phyloP scores from a whole-genome alignment of 2,888 invertebrate genomes.

The Tiliacea aurago region DNA sequence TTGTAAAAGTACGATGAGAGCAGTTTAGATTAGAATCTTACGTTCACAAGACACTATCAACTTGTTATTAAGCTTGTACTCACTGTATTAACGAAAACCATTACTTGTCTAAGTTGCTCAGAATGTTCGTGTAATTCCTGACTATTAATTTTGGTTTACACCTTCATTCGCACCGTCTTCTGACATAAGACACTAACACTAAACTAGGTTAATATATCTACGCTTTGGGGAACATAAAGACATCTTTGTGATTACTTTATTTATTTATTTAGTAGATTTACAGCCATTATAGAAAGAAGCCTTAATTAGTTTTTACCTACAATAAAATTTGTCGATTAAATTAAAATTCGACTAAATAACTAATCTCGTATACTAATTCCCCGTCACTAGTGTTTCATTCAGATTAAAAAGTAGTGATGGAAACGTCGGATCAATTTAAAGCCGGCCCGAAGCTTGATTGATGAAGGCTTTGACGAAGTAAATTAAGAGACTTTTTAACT shows the following conservation, averaged over 20 bases:
- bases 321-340: conserved; percentile 17
- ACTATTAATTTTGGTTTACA: conserved; percentile 45
- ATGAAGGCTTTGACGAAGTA: conserved; percentile 75
- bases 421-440: conserved; percentile 71
- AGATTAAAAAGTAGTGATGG: conserved; percentile 68
- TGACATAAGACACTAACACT: conserved; percentile 25
- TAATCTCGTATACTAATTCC: conserved; percentile 7
- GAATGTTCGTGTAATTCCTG: conserved; percentile 35
- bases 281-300: too few relatives aligned
- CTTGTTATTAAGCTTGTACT: conserved; percentile 15
- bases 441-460: conserved; percentile 73
- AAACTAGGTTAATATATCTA: conserved; percentile 21
- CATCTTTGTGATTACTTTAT: background rate
- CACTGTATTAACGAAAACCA: conserved; percentile 5
- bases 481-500: conserved; percentile 71
- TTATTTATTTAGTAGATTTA: background rate
- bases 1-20: background rate
- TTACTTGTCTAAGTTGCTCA: conserved; percentile 21
- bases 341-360: conserved; percentile 33
- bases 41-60: background rate
- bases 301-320: background rate
- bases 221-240: background rate
- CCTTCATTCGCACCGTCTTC: conserved; percentile 20
- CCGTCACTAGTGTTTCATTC: conserved; percentile 59
- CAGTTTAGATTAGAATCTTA: background rate